phyloP scores from a whole-genome alignment of 2,888 invertebrate species.

The Abscondita cerata region DNA sequence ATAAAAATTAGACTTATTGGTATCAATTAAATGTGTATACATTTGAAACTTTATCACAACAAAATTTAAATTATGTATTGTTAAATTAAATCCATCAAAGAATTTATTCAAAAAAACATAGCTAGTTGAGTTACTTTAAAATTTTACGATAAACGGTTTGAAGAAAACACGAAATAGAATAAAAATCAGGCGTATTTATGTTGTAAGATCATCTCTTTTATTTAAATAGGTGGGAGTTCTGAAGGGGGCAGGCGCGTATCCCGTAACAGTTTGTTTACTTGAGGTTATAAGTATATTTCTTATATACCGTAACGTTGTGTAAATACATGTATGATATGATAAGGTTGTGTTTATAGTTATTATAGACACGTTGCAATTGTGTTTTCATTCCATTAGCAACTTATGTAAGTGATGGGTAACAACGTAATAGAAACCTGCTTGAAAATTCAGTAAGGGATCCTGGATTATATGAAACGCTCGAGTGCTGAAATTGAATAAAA shows the following conservation, averaged over 20 bases:
- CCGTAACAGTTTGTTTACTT: conserved; percentile 23
- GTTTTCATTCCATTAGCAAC: conserved; percentile 27
- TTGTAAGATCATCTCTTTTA: conserved; percentile 16
- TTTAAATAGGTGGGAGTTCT: conserved; percentile 11
- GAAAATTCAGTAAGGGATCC: conserved; percentile 13
- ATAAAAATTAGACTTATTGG: too few relatives aligned
- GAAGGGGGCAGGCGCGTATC: conserved; percentile 7
- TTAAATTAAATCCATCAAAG: too few relatives aligned
- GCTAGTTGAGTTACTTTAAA: too few relatives aligned
- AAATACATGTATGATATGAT: conserved; percentile 27
- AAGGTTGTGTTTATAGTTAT: conserved; percentile 26
- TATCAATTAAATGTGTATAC: too few relatives aligned
- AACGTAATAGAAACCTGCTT: conserved; percentile 13
- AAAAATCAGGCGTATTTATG: too few relatives aligned
- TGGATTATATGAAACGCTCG: conserved; percentile 15
- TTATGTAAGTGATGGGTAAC: conserved; percentile 15
- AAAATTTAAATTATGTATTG: too few relatives aligned
- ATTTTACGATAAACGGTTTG: too few relatives aligned
- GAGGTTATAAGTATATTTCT: conserved; percentile 23
- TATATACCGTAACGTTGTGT: conserved; percentile 22
- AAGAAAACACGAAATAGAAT: too few relatives aligned
- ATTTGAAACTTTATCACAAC: too few relatives aligned
- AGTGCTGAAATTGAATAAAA: conserved; percentile 25
- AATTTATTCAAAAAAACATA: too few relatives aligned
- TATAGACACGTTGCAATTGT: conserved; percentile 26